These are phyloP conservation scores for Pseudomugil gertrudae DNA, from an alignment of 2,797 vertebrate genomes.

Conservation along the genomic window DNA sequence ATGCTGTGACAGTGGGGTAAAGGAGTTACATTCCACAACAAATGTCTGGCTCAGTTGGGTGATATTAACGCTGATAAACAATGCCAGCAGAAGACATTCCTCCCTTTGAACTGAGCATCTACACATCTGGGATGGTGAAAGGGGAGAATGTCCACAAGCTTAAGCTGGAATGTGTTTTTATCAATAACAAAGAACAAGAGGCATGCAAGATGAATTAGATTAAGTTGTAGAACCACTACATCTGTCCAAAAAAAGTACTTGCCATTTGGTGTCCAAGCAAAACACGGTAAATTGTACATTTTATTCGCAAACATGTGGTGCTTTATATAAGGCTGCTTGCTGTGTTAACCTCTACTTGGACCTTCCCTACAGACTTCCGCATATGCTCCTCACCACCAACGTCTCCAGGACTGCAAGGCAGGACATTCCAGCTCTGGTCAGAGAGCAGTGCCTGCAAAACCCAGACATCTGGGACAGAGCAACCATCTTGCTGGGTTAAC, in stretches of 20 bases:
- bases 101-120: conserved; percentile 45
- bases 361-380: conserved; percentile 54
- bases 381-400: conserved; percentile 51
- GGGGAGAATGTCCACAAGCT: conserved; percentile 23
- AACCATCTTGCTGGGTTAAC: conserved; percentile 49
- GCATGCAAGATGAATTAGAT: conserved; percentile 27
- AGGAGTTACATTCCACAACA: conserved; percentile 31
- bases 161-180: conserved; percentile 39
- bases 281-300: conserved; percentile 68
- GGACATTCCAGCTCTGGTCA: conserved; percentile 58
- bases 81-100: conserved; percentile 38
- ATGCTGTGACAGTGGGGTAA: conserved; percentile 7
- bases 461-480: conserved; percentile 67
- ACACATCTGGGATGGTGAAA: conserved; percentile 42
- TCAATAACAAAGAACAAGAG: conserved; percentile 29
- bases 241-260: conserved; percentile 21
- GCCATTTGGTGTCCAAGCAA: conserved; percentile 52
- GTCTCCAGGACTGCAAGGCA: conserved; percentile 53
- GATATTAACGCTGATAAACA: conserved; percentile 36
- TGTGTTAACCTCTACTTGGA: conserved; percentile 58
- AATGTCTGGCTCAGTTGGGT: conserved; percentile 6
- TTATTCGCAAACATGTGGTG: conserved; percentile 63
- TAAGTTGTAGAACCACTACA: conserved; percentile 9
- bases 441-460: conserved; percentile 42
- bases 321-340: conserved; percentile 73